These are phyloP conservation scores for Misgurnus anguillicaudatus DNA, from an alignment of 2,113 vertebrate species.

Conservation along the genomic window DNA sequence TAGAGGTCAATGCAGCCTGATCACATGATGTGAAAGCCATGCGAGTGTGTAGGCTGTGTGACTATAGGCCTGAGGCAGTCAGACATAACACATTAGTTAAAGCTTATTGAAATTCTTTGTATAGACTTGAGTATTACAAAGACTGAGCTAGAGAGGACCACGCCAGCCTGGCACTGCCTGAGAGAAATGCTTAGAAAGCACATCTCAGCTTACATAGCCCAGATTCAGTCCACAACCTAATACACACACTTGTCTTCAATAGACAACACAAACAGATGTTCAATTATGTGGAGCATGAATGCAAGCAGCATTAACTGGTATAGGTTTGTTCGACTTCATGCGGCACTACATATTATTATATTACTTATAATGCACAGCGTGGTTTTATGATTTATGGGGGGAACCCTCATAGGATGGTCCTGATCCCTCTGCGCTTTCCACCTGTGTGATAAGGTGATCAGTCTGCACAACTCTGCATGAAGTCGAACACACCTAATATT, in stretches of 20 bases:
- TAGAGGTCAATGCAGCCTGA: background rate
- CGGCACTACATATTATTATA: too few relatives aligned
- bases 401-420: too few relatives aligned
- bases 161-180: background rate
- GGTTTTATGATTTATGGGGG: too few relatives aligned
- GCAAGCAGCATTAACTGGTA: too few relatives aligned
- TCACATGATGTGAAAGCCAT: constrained; percentile 16
- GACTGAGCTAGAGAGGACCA: constrained; percentile 3
- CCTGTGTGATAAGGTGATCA: too few relatives aligned
- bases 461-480: too few relatives aligned
- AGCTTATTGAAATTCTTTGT: constrained; percentile 29
- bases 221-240: background rate
- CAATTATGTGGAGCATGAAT: background rate
- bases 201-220: constrained; percentile 8
- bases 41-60: constrained; percentile 21
- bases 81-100: background rate
- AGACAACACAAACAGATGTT: background rate
- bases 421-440: too few relatives aligned
- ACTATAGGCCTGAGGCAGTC: background rate
- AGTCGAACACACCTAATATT: too few relatives aligned
- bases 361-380: too few relatives aligned
- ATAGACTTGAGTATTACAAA: constrained; percentile 29
- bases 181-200: constrained; percentile 30
- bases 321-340: too few relatives aligned
- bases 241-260: background rate